phyloP scores from a whole-genome alignment of 2,888 invertebrate genomes.

The Sinodicranocentrus sp. region DNA sequence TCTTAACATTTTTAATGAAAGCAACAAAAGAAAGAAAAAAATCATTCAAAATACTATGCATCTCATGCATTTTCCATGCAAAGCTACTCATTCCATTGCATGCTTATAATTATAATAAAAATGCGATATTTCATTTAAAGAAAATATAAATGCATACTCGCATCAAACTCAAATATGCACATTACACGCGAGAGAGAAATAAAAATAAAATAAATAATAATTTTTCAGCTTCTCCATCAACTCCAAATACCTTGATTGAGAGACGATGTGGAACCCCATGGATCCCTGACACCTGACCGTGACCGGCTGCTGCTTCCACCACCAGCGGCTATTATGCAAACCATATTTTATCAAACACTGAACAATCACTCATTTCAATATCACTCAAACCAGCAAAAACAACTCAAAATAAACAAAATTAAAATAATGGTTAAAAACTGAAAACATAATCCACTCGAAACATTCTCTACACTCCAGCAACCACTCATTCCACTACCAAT shows the following conservation, averaged over 20 bases:
- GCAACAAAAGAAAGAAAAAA: constrained; percentile 57
- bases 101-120: background rate
- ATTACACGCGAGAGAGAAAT: constrained; percentile 14
- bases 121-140: too few species aligned
- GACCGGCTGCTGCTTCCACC: constrained; percentile 66
- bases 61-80: constrained; percentile 57
- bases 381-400: constrained; percentile 33
- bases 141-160: too few species aligned
- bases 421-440: background rate
- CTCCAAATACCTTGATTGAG: constrained; percentile 77
- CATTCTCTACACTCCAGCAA: too few species aligned
- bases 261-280: constrained; percentile 77
- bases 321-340: constrained; percentile 55
- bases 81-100: background rate
- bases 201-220: constrained; percentile 61
- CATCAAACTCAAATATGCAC: too few species aligned
- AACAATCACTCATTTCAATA: background rate
- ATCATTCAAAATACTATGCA: constrained; percentile 40
- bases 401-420: constrained; percentile 31
- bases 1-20: constrained; percentile 63
- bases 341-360: constrained; percentile 25
- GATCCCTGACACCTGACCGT: constrained; percentile 73
- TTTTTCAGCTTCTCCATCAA: background rate
- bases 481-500: too few species aligned
- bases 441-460: background rate